Evolutionary conservation across 2,888 invertebrate genomes (phyloP).

Genomic region (Sussaba pulchella): DNA sequence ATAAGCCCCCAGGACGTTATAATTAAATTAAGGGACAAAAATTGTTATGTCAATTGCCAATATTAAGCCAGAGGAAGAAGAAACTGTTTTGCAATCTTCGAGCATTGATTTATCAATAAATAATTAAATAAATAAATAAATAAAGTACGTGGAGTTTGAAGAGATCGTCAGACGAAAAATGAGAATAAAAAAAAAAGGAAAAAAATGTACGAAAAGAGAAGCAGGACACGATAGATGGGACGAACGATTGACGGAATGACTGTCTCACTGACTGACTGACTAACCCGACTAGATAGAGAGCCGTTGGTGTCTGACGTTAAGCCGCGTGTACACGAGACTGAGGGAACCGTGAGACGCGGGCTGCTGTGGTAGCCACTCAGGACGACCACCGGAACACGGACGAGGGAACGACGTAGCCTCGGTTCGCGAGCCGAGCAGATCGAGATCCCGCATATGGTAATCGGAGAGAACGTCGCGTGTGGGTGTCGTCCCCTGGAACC

Average conservation of each 20-base stretch:
- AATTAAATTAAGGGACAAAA: neutral
- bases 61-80: slow-evolving; percentile 51
- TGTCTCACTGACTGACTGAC: slow-evolving; percentile 73
- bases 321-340: slow-evolving; percentile 79
- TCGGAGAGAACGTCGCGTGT: slow-evolving; percentile 77
- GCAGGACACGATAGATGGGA: slow-evolving; percentile 56
- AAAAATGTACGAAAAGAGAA: slow-evolving; percentile 55
- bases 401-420: slow-evolving; percentile 43
- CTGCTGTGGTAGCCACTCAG: slow-evolving; percentile 61
- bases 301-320: slow-evolving; percentile 69
- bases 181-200: too few species aligned
- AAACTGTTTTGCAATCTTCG: neutral
- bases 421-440: slow-evolving; percentile 69
- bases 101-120: too few species aligned
- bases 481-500: slow-evolving; percentile 78
- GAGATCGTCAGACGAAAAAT: too few species aligned
- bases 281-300: slow-evolving; percentile 70
- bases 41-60: slow-evolving; percentile 26
- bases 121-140: too few species aligned
- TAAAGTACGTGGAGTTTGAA: too few species aligned
- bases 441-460: slow-evolving; percentile 82
- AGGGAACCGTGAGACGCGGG: slow-evolving; percentile 69
- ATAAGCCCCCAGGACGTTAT: neutral
- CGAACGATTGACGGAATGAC: slow-evolving; percentile 66
- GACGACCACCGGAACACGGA: slow-evolving; percentile 72